Evolutionary conservation across 92 coral and sea anemone species (phyloP), one percentile per base, ranked within the genome.

Genomic region (Porites cylindrica): DNA sequence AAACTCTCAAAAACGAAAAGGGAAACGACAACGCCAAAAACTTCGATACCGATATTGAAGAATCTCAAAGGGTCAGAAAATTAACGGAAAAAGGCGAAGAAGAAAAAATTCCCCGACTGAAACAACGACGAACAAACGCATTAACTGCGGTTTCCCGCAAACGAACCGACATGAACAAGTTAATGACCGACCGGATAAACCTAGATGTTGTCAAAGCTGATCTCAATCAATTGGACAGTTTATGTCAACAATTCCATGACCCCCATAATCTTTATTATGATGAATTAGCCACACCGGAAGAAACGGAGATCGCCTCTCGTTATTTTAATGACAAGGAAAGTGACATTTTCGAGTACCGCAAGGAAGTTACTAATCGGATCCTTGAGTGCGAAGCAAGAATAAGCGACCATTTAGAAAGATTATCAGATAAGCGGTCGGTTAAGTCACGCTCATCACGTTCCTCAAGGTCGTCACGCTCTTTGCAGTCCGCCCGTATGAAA

Each of bases 291-390:
- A 6, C 79, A 12, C 79, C 79, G n/a, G 62, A 75, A 70, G 75
- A 70, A 32, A 70, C 2, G n/a, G 75, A 70, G 13, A 70, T 1
- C 53, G 75, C 72, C 78, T 90, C 38, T 75, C 79, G 79, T 52
- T 17, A 75, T 75, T n/a, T 51, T 53, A 12, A 51, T 20, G 64
- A 51, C 64, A 75, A 75, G 50, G 79, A 75, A 75, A 75, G 47
- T 75, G 79, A 75, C 79, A 75, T 75, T 51, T 75, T 75, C 79
- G 65, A 73, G 78, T 73, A 73, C 62, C 78, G 60, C n/a, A 73
- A 73, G 62, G 78, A 73, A 73, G 78, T 73, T 16, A 47, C 78
- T 73, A 50, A 50, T 73, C 38, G 78, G 78, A 73, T 73, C 38
- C 60, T 47, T 43, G 78, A 73, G 59, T 47, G 78, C n/a, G 60